Conservation (phyloP, 1,140 invertebrate species). For the Solenopsis invicta region DNA sequence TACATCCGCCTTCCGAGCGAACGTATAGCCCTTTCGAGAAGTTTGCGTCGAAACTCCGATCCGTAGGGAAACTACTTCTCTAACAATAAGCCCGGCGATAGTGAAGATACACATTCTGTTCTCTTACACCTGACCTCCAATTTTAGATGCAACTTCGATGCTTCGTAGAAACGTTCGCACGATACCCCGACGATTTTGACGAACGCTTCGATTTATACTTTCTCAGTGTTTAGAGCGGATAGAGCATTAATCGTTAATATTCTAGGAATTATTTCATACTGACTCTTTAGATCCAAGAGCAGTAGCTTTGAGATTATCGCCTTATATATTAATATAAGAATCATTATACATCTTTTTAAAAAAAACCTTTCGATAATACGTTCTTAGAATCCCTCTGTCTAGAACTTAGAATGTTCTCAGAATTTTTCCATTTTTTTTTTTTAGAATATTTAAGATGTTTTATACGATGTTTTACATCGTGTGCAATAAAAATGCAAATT, state of each 20-base stretch:
- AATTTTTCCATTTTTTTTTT: neutral
- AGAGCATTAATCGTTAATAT: neutral
- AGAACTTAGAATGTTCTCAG: neutral
- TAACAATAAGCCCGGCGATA: constrained; percentile 63
- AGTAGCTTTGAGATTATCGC: neutral
- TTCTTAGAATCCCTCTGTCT: neutral
- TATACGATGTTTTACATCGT: neutral
- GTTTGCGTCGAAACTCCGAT: constrained; percentile 37
- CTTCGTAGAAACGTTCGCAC: neutral
- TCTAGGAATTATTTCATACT: neutral
- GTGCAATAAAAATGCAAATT: no score
- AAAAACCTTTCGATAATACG: neutral
- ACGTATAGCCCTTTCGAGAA: constrained; percentile 55
- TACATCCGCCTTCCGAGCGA: constrained; percentile 40
- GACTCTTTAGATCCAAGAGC: neutral
- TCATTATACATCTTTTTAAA: neutral
- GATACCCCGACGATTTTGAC: neutral
- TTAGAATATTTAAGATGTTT: neutral
- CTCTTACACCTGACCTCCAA: constrained; percentile 60
- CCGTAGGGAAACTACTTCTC: constrained; percentile 47
- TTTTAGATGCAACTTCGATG: constrained; percentile 47
- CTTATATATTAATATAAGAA: neutral
- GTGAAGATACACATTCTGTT: constrained; percentile 19
- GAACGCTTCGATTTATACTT: neutral
- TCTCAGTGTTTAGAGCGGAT: neutral